A percentile compares a stretch with the other conserved stretches of the same genome.
Evolutionary conservation across 2,888 invertebrate species (phyloP).

Genomic region (Teinopalpus imperialis): DNA sequence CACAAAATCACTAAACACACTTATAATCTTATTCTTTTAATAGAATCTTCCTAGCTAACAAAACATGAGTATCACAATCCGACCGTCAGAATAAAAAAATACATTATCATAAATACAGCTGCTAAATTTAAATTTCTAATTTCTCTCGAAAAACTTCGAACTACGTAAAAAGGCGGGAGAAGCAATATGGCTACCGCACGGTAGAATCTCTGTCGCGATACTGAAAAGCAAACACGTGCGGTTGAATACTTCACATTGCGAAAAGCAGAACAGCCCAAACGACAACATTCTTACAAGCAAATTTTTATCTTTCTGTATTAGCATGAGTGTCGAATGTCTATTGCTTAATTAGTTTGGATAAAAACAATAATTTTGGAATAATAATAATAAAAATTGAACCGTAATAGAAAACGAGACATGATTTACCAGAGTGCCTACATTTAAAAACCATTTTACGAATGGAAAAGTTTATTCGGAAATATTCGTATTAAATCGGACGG

Average conservation of each 20-base stretch:
- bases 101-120: slow-evolving; percentile 30
- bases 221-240: slow-evolving; percentile 67
- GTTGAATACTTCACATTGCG: slow-evolving; percentile 39
- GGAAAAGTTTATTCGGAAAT: slow-evolving; percentile 35
- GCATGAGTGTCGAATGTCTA: slow-evolving; percentile 5
- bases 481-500: slow-evolving; percentile 43
- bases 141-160: slow-evolving; percentile 36
- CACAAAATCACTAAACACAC: slow-evolving; percentile 6
- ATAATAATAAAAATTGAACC: slow-evolving; percentile 13
- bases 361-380: no score
- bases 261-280: slow-evolving; percentile 30
- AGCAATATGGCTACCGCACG: slow-evolving; percentile 42
- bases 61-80: slow-evolving; percentile 7
- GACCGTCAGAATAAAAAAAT: slow-evolving; percentile 29
- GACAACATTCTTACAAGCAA: background rate
- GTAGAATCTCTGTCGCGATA: slow-evolving; percentile 53
- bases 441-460: no score
- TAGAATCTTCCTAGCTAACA: no score
- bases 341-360: no score
- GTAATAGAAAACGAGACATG: background rate
- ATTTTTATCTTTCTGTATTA: background rate
- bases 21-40: no score
- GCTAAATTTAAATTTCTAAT: slow-evolving; percentile 39
- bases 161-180: slow-evolving; percentile 38
- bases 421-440: background rate